These are phyloP conservation scores for Anthonomus grandis DNA, from an alignment of 1,140 invertebrate genomes.

Conservation along the genomic window DNA sequence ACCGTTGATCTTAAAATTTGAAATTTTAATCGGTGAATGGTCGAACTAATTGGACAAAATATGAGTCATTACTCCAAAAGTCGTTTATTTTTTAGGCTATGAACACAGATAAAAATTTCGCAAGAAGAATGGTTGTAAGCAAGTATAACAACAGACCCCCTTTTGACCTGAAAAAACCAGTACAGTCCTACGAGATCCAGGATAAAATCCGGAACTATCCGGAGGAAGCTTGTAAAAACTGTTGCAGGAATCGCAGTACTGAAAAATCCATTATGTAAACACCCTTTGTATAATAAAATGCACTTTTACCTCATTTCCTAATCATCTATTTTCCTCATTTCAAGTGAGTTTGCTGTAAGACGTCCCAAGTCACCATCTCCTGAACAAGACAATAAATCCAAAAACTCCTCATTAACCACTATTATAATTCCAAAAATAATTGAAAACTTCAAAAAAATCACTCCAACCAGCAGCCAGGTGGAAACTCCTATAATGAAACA, in stretches of 20 bases:
- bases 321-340: no score
- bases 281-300: not conserved
- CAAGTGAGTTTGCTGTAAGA: no score
- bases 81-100: slow-evolving; percentile 6
- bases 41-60: not conserved
- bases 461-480: not conserved
- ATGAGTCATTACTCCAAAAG: no score
- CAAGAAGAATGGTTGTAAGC: slow-evolving; percentile 24
- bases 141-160: slow-evolving; percentile 29
- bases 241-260: slow-evolving; percentile 18
- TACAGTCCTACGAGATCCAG: slow-evolving; percentile 6
- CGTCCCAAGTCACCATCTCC: no score
- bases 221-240: slow-evolving; percentile 11
- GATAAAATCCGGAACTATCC: slow-evolving; percentile 18
- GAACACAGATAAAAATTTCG: slow-evolving; percentile 19
- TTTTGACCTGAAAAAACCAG: slow-evolving; percentile 23
- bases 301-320: not conserved
- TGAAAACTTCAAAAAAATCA: not conserved
- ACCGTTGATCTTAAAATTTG: not conserved
- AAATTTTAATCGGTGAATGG: not conserved
- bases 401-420: no score
- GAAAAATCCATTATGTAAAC: no score
- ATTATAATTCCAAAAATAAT: slow-evolving; percentile 1
- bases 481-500: slow-evolving; percentile 8
- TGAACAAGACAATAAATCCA: not conserved